Evolutionary conservation across 2,888 invertebrate species (phyloP).

Genomic region (Strigamia maritima): DNA sequence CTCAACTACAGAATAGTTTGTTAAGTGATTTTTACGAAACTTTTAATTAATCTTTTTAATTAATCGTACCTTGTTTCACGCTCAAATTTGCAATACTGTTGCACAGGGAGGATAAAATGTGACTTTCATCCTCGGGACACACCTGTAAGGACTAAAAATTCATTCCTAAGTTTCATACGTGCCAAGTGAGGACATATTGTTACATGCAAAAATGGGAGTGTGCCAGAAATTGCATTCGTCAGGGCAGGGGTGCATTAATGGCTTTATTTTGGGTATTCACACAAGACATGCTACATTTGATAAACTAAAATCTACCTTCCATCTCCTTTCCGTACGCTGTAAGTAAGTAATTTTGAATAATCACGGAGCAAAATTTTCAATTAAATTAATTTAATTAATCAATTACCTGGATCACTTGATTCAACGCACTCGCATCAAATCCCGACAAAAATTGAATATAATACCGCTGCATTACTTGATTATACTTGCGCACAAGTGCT

Average conservation of each 20-base stretch:
- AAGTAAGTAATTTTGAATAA: background rate
- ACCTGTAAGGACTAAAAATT: constrained; percentile 50
- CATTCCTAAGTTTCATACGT: background rate
- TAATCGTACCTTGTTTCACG: constrained; percentile 81
- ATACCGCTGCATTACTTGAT: constrained; percentile 94
- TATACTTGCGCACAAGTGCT: constrained; percentile 86
- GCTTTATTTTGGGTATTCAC: background rate
- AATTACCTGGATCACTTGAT: constrained; percentile 72
- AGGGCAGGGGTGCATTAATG: no score
- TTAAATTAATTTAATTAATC: constrained; percentile 63
- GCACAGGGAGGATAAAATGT: constrained; percentile 87
- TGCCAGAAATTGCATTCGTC: no score
- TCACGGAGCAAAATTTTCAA: background rate
- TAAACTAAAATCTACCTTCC: constrained; percentile 43
- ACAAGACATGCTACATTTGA: background rate
- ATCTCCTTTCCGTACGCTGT: constrained; percentile 45
- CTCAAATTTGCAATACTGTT: constrained; percentile 79
- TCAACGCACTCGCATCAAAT: constrained; percentile 89
- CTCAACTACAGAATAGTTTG: constrained; percentile 63
- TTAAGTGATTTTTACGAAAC: background rate
- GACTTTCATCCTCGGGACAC: constrained; percentile 86
- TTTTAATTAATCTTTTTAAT: background rate
- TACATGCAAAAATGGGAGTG: no score
- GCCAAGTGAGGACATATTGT: no score
- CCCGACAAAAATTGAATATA: constrained; percentile 96